Base-by-base conservation (phyloP, 2,113 vertebrate species). In the Vimba vimba region DNA sequence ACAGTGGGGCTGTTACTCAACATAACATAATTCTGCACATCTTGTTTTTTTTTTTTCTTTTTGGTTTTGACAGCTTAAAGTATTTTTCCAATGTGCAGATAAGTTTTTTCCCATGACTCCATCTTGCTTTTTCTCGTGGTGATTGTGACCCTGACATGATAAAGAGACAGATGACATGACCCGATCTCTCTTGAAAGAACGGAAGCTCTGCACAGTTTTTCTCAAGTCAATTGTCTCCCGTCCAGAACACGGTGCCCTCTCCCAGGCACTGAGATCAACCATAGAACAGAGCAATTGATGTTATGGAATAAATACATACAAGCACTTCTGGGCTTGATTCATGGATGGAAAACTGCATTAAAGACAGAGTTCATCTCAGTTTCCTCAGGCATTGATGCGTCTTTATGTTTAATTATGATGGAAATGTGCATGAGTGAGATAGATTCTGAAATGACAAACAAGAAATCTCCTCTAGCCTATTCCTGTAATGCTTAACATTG, bases 271-370 rank as follows among this genome's bases (percentile, higher is more conserved):
- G 17, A 36, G 60, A n/a, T 45, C 9, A 57, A 81, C 75, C 21
- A 17, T 75, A 33, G 39, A 87, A 81, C 60, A 73, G 36, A 87
- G 25, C 39, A 66, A 55, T n/a, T 76, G 60, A 80, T 76, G 66
- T 80, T 79, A 80, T 74, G 73, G 30, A n/a, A 81, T 69, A 80
- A 78, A 69, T 30, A 85, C 85, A 69, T 30, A 85, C 82, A 76
- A 85, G 85, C 79, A 82, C 43, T 82, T 69, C 52, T 60, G 75
- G 13, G 19, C 76, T 62, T 64, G 84, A 84, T 82, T 86, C 66
- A 85, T 75, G 83, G 64, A 66, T 62, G 84, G 88, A 55, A 91
- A 83, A 89, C 55, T n/a, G 83, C 3, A 62, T 89, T 89, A 90
- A 86, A 86, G 68, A 87, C 60, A 55, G 33, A 85, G 57, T 82